Conservation (phyloP, 2,888 invertebrate species). For the Netelia fuscicornis region DNA sequence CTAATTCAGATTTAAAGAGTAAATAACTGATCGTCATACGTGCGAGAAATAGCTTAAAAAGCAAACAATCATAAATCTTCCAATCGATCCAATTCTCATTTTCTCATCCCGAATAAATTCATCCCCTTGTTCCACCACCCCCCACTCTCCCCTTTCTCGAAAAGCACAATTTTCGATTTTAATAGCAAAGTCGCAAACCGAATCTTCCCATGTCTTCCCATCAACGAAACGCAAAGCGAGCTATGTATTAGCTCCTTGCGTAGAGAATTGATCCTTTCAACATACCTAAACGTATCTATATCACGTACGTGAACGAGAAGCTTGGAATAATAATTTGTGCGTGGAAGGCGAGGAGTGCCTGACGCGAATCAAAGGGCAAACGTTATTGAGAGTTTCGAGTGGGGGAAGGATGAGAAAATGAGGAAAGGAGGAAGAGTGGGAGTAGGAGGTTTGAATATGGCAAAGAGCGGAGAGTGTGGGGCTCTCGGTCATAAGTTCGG, state of each 20-base stretch:
- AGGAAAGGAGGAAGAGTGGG: neutral
- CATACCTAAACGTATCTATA: constrained; percentile 11
- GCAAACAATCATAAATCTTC: too few species aligned
- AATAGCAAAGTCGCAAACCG: too few species aligned
- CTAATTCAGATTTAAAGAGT: too few species aligned
- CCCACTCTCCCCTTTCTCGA: too few species aligned
- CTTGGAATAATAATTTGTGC: constrained; percentile 55
- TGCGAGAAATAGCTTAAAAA: too few species aligned
- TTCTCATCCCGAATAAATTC: too few species aligned
- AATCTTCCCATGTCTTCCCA: neutral
- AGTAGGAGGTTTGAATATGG: constrained; percentile 4
- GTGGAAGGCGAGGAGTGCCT: constrained; percentile 58
- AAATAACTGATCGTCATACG: too few species aligned
- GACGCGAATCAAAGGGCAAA: constrained; percentile 68
- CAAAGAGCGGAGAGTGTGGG: constrained; percentile 10
- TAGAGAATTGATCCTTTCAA: constrained; percentile 19
- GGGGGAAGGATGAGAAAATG: constrained; percentile 2
- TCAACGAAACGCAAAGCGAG: constrained; percentile 1
- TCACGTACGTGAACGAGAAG: constrained; percentile 39
- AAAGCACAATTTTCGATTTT: too few species aligned
- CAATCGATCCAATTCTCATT: too few species aligned
- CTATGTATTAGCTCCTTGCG: constrained; percentile 55
- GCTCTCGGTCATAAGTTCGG: constrained; percentile 77
- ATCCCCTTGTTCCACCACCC: too few species aligned
- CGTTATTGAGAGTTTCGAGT: constrained; percentile 62